phyloP scores from a whole-genome alignment of 2,113 vertebrate species.

The Loxodonta africana region DNA sequence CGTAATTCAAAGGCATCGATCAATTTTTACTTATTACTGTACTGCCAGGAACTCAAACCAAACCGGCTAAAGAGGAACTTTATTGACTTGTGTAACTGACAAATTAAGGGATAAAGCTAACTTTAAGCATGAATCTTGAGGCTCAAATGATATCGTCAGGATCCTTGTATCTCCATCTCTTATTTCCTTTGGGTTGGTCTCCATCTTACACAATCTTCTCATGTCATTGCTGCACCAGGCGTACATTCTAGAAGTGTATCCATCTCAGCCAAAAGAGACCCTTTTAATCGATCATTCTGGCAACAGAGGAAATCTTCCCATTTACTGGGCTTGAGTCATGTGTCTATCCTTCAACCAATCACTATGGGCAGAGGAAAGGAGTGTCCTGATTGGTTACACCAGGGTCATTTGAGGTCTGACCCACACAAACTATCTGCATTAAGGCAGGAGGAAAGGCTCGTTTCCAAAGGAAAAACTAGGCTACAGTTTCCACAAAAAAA shows the following conservation, averaged over 20 bases:
- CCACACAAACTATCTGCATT: neutral
- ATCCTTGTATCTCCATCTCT: neutral
- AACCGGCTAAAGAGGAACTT: neutral
- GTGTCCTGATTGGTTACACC: neutral
- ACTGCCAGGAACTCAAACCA: neutral
- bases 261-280: neutral
- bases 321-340: neutral
- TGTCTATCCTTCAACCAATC: neutral
- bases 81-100: neutral
- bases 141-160: neutral
- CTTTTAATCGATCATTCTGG: neutral
- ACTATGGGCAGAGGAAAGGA: neutral
- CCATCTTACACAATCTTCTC: neutral
- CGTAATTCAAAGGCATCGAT: no score
- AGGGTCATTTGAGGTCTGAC: neutral
- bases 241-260: neutral
- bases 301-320: neutral
- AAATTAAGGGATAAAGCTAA: neutral
- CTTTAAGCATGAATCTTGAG: neutral
- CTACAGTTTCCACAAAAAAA: neutral
- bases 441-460: neutral
- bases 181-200: neutral
- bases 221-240: neutral
- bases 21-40: no score
- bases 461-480: neutral